Conservation (phyloP, 2,797 vertebrate genomes). For the Carduelis carduelis region DNA sequence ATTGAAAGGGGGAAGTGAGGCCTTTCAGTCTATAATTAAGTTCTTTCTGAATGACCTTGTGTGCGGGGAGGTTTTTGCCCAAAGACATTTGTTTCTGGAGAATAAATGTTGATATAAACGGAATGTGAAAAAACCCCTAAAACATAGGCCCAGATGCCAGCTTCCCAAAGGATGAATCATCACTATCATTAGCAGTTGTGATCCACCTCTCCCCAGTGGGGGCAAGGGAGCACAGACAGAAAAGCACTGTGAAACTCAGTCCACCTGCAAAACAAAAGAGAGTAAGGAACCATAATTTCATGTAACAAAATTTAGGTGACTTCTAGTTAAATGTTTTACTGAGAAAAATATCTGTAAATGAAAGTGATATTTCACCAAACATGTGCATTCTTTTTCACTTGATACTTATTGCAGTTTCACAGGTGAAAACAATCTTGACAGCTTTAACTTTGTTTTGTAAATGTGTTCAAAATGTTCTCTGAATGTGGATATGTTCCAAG, state of each 20-base stretch:
- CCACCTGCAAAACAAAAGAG: not conserved
- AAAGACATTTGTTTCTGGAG: not conserved
- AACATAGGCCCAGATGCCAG: not conserved
- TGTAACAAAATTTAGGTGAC: not conserved
- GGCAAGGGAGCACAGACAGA: not conserved
- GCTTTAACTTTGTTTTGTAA: not conserved
- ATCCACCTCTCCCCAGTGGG: accelerated
- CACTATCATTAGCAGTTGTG: not conserved
- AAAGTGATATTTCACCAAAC: not conserved
- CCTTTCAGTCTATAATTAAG: not conserved
- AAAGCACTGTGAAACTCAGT: not conserved
- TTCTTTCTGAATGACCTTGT: not conserved
- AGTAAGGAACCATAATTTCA: not conserved
- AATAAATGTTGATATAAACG: not conserved
- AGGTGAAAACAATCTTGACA: not conserved
- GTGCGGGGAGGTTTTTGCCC: not conserved
- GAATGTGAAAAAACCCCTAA: not conserved
- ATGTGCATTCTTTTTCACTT: not conserved
- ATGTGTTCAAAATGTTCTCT: not conserved
- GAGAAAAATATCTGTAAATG: not conserved
- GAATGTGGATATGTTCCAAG: not conserved
- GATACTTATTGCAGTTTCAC: not conserved
- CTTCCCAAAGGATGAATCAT: not conserved
- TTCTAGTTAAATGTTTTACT: not conserved
- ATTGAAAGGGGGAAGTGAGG: not conserved